Evolutionary conservation across 2,797 vertebrate genomes (phyloP), one percentile per base, ranked within the genome.

Genomic region (Cichlasoma orientale): DNA sequence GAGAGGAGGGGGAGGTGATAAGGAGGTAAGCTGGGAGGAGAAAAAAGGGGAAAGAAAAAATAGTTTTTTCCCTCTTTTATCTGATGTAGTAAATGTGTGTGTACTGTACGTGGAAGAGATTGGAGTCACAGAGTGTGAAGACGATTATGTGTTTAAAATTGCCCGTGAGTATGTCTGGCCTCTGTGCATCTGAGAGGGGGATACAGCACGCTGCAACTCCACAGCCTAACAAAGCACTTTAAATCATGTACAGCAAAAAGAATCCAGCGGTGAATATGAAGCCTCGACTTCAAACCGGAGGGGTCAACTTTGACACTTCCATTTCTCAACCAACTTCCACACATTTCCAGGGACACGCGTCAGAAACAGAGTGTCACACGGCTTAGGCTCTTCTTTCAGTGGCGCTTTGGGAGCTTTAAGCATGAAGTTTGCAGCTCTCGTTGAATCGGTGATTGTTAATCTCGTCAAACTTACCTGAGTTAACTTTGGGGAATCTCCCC

Each of bases 21-120:
- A 91, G 91, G 58, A 86, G 83, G 74, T 69, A 88, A 79, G 88
- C 74, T 66, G 41, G 33, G 54, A 82, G 71, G 75, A 74, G 71
- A 58, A 82, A 78, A 82, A 80, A 59, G n/a, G 50, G n/a, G 5
- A 33, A 79, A 27, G 25, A 27, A 74, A 72, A 59, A 74, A 36
- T 3, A 5, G 19, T 38, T 74, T 87, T 86, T 80, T 69, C 14
- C 14, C 59, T 80, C 53, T 75, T 87, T 91, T 92, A 93, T 94
- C 92, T 90, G 93, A 93, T 93, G 75, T 75, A 90, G 92, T 92
- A 93, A 93, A 90, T 88, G 90, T 88, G 89, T 86, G 89, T 90
- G 83, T 86, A 84, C 82, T 85, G 84, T 84, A 84, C 75, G 89
- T 78, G 83, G 69, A 71, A 83, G 82, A 87, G 88, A 92, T 89